Conservation (phyloP, 2,797 vertebrate species). For the Fundulus diaphanus region DNA sequence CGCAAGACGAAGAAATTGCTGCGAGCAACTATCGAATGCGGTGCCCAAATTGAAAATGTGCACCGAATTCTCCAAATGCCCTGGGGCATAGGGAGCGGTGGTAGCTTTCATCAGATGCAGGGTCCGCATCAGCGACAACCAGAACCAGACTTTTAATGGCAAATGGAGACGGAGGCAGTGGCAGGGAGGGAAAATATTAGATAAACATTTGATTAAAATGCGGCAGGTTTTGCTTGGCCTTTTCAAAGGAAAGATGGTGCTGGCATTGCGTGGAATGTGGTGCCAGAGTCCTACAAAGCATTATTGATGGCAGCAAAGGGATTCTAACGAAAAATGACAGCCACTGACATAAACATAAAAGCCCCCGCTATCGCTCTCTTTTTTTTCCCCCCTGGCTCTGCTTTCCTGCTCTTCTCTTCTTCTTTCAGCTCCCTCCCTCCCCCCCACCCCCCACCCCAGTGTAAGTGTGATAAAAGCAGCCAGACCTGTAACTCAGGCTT, state of each 20-base stretch:
- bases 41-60: constrained; percentile 57
- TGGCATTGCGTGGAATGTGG: constrained; percentile 48
- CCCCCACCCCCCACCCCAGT: constrained; percentile 3
- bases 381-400: constrained; percentile 21
- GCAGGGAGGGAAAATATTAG: constrained; percentile 34
- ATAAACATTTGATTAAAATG: constrained; percentile 71
- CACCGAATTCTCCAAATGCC: constrained; percentile 59
- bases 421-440: background rate
- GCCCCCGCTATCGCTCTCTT: constrained; percentile 38
- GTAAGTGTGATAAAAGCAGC: constrained; percentile 72
- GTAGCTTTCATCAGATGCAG: constrained; percentile 18
- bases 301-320: constrained; percentile 61
- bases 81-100: constrained; percentile 18
- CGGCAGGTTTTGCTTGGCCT: constrained; percentile 48
- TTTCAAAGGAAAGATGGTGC: constrained; percentile 53
- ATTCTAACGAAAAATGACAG: constrained; percentile 54
- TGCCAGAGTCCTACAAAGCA: constrained; percentile 53
- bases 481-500: constrained; percentile 68
- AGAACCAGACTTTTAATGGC: constrained; percentile 24
- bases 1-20: constrained; percentile 22
- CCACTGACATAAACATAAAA: constrained; percentile 72
- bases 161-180: constrained; percentile 1
- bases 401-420: constrained; percentile 19
- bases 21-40: constrained; percentile 51
- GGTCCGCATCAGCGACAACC: constrained; percentile 29